Evolutionary conservation across 2,797 vertebrate genomes (phyloP).

Genomic region (Pogonophryne albipinna): DNA sequence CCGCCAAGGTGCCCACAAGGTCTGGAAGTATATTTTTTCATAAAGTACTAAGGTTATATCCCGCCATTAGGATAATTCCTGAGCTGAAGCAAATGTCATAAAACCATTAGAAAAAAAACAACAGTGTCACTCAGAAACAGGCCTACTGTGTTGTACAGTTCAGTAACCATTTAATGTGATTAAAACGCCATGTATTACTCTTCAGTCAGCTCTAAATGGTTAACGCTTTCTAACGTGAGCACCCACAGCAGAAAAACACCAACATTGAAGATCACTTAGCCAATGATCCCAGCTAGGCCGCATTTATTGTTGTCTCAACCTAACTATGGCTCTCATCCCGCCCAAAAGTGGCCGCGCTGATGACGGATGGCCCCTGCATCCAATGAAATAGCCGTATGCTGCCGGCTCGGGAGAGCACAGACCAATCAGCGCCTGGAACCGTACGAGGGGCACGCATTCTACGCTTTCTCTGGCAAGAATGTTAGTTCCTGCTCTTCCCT

Average conservation of each 20-base stretch:
- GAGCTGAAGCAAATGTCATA: constrained; percentile 43
- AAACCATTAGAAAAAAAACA: constrained; percentile 36
- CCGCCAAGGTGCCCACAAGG: rapidly evolving
- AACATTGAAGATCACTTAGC: constrained; percentile 68
- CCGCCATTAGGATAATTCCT: constrained; percentile 1
- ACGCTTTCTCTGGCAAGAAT: constrained; percentile 80
- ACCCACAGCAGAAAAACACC: constrained; percentile 47
- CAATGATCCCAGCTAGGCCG: constrained; percentile 83
- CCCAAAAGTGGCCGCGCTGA: constrained; percentile 59
- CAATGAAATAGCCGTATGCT: constrained; percentile 66
- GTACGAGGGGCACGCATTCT: constrained; percentile 68
- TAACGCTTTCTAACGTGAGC: neutral
- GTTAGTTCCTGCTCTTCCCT: constrained; percentile 90
- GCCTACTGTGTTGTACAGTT: neutral
- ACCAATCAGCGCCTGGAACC: constrained; percentile 73
- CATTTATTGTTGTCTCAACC: constrained; percentile 85
- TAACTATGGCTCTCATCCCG: constrained; percentile 77
- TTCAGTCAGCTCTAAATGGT: neutral
- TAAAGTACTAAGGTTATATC: neutral
- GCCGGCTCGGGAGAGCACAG: constrained; percentile 51
- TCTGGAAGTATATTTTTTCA: neutral
- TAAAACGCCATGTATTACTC: constrained; percentile 9
- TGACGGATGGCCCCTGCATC: constrained; percentile 49
- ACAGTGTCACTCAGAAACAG: constrained; percentile 41
- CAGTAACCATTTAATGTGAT: neutral